Base-by-base conservation (phyloP, 2,113 vertebrate genomes). In the Neotoma lepida region DNA sequence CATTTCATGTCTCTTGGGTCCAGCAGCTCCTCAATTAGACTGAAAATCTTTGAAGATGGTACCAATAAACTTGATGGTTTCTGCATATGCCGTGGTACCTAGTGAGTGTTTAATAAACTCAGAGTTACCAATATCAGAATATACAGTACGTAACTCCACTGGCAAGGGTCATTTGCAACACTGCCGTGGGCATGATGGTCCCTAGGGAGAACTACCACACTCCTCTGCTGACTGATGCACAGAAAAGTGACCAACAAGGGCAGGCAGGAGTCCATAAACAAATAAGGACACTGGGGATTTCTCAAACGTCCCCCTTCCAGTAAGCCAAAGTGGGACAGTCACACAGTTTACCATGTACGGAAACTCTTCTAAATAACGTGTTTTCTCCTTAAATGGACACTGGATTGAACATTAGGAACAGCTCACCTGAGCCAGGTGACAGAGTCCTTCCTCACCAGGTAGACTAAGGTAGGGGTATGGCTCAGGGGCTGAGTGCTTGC, bases 91-190 rank as follows among this genome's bases (percentile, higher is more conserved):
- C 54, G 35, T 44, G n/a, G 46, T 8, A 30, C 66, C 66, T 78
- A 71, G 46, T 15, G 17, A 66, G 54, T 87, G 68, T 46, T 93
- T 66, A 35, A 6, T 86, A 90, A 64, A 26, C 33, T 54, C 56
- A 74, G 0, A 63, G 41, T 66, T 54, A 73, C 46, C 46, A 51
- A 88, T 13, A 76, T 0, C 0, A 0, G 5, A 0, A 14, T 9
- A 44, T 24, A 51, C 10, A 61, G 68, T 9, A 1, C 0, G 2
- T 15, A 22, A 41, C 61, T 85, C 54, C 61, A 9, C 2, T 18
- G 58, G 63, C 86, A 76, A 56, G 41, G 51, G 76, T n/a, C 76
- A 44, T 13, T 12, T 41, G 46, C 6, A 46, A 44, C 18, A n/a
- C 9, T 33, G 64, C 80, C 9, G 12, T 2, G 22, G 81, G 46